phyloP scores from a whole-genome alignment of 2,888 invertebrate species.

The Lucinisca nassula region DNA sequence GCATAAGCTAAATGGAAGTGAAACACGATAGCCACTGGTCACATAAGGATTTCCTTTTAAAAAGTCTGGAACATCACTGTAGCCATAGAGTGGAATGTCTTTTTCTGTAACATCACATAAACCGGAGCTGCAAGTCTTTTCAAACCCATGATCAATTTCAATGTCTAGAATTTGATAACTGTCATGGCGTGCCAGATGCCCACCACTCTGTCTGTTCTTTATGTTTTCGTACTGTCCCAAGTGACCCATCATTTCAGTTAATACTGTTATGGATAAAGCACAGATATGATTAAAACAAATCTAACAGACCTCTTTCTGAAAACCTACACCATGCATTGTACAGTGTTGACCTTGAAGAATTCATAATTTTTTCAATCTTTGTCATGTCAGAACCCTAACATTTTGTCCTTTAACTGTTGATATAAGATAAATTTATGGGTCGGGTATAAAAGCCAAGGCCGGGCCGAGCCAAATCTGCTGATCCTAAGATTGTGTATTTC shows the following conservation, averaged over 20 bases:
- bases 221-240: slow-evolving; percentile 67
- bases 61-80: slow-evolving; percentile 93
- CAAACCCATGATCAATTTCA: slow-evolving; percentile 79
- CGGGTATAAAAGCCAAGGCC: no score
- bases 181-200: slow-evolving; percentile 33
- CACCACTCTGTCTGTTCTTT: slow-evolving; percentile 65
- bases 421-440: no score
- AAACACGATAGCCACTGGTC: slow-evolving; percentile 94
- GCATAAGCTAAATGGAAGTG: slow-evolving; percentile 84
- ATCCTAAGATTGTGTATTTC: no score
- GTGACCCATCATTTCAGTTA: slow-evolving; percentile 63
- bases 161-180: slow-evolving; percentile 81
- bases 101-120: slow-evolving; percentile 74
- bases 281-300: no score
- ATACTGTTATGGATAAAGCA: neutral
- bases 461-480: no score
- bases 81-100: slow-evolving; percentile 82
- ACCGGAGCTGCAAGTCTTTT: slow-evolving; percentile 73
- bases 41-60: slow-evolving; percentile 96
- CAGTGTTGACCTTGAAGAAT: no score
- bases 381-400: no score
- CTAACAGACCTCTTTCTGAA: no score
- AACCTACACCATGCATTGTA: no score
- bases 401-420: no score
- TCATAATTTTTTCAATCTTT: no score